A percentile compares a stretch with the other conserved stretches of the same genome.
phyloP scores from a whole-genome alignment of 2,888 invertebrate species.

The Helobdella robusta region DNA sequence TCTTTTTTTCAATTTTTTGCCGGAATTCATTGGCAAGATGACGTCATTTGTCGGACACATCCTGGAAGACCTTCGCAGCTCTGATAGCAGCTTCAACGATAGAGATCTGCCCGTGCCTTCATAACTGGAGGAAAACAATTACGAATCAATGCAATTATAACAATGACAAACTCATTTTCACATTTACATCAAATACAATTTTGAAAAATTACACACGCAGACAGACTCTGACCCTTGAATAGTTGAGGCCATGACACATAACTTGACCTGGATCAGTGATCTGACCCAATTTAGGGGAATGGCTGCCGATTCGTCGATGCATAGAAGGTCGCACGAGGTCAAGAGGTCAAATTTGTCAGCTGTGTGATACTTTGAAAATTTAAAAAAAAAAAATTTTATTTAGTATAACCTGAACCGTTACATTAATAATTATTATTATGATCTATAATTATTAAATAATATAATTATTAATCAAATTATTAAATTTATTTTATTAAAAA shows the following conservation, averaged over 20 bases:
- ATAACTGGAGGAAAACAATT: constrained; percentile 55
- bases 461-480: neutral
- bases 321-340: constrained; percentile 62
- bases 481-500: no score
- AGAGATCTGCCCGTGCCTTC: constrained; percentile 95
- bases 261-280: constrained; percentile 75
- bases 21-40: neutral
- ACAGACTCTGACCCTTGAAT: constrained; percentile 67
- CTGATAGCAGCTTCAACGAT: constrained; percentile 83
- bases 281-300: constrained; percentile 88
- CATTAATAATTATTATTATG: neutral
- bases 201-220: no score
- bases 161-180: no score
- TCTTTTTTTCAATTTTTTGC: neutral
- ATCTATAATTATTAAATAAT: neutral
- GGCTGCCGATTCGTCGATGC: constrained; percentile 97
- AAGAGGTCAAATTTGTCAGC: constrained; percentile 4
- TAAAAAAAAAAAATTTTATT: neutral
- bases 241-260: constrained; percentile 89
- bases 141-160: neutral
- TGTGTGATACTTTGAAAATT: neutral
- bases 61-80: constrained; percentile 56
- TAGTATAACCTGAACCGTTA: no score
- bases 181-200: neutral
- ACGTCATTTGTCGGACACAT: neutral